Percentiles rank a stretch among this genome's conserved stretches.
Conservation (phyloP, 1,140 invertebrate genomes). For the Arion vulgaris region DNA sequence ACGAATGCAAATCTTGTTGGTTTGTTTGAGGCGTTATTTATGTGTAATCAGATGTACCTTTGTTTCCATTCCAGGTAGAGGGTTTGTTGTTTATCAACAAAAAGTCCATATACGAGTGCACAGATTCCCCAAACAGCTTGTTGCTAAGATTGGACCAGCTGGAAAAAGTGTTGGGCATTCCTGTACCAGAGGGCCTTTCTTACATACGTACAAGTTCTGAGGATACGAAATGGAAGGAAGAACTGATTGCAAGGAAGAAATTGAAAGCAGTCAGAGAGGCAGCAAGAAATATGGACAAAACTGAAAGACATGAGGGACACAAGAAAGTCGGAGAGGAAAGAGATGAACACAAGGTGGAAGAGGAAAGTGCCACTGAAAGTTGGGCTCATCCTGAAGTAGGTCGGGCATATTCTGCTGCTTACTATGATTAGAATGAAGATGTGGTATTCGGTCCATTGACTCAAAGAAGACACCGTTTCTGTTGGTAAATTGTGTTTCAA, state of each 20-base stretch:
- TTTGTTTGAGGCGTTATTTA: too few species aligned
- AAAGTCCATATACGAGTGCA: not conserved
- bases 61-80: constrained; percentile 30
- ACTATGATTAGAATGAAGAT: too few species aligned
- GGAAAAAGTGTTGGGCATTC: constrained; percentile 33
- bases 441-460: too few species aligned
- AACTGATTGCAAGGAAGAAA: not conserved
- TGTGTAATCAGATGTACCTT: too few species aligned
- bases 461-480: too few species aligned
- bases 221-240: constrained; percentile 3
- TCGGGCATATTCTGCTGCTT: too few species aligned
- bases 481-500: too few species aligned
- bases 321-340: not conserved
- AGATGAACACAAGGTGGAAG: not conserved
- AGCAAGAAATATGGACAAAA: not conserved
- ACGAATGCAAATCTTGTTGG: too few species aligned
- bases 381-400: not conserved
- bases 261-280: not conserved
- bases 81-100: constrained; percentile 40
- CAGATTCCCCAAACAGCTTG: constrained; percentile 16
- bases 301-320: not conserved
- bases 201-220: not conserved
- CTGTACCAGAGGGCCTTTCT: constrained; percentile 21
- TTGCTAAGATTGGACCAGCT: constrained; percentile 36
- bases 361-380: not conserved